phyloP scores from a whole-genome alignment of 2,888 invertebrate species.

The Desoria tigrina region DNA sequence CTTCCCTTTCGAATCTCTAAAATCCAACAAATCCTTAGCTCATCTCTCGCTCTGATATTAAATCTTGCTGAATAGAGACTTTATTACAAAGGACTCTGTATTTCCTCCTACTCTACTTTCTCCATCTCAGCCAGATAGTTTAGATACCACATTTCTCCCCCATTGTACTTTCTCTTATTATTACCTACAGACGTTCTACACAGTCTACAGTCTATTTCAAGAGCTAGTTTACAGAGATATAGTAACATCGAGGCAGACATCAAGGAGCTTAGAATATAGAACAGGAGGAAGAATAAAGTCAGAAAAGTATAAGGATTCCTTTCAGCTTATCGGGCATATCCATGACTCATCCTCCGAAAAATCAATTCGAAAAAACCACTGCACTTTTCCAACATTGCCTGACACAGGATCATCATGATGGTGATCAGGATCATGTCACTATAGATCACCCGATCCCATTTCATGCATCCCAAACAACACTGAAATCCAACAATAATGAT shows the following conservation, averaged over 20 bases:
- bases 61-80: constrained; percentile 23
- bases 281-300: constrained; percentile 3
- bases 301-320: neutral
- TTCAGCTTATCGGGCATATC: neutral
- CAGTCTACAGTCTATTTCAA: too few species aligned
- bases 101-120: neutral
- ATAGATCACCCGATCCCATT: too few species aligned
- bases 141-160: neutral
- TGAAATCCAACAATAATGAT: too few species aligned
- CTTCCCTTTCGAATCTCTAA: neutral
- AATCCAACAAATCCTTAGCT: neutral
- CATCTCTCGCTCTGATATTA: constrained; percentile 8
- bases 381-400: neutral
- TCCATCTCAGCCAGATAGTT: neutral
- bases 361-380: neutral
- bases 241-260: too few species aligned
- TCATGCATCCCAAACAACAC: too few species aligned
- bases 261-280: too few species aligned
- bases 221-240: neutral
- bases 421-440: neutral
- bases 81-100: constrained; percentile 8
- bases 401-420: constrained; percentile 2
- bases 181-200: neutral
- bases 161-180: constrained; percentile 3
- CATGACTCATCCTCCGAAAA: neutral